Evolutionary conservation across 1,140 invertebrate species (phyloP), one percentile per base, ranked within the genome.

Genomic region (Frieseomelitta varia): DNA sequence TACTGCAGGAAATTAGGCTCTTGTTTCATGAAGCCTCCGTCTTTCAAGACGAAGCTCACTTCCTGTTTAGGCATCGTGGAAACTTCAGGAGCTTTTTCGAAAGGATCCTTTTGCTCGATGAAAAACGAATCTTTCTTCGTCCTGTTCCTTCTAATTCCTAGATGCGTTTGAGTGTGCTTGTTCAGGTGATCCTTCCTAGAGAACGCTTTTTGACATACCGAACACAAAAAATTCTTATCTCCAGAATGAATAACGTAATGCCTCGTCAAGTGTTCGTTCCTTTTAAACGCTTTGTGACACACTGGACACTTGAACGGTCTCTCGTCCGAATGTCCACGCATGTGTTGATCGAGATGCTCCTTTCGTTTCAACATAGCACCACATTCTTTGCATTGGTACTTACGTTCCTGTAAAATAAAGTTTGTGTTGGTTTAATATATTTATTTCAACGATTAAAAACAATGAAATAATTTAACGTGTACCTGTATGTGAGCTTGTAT

Each of bases 121-220:
- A 86, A 86, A 76, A 91, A 89, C 2, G 90, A n/a, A 19, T 94
- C 93, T 27, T 94, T 94, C 73, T 94, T 93, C 1, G 85, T 72
- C 87, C 95, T 93, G 15, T 90, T 91, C 68, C 92, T 90, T 55
- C 92, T 93, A 21, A 92, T 93, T 19, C 93, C 93, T 11, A 95
- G 81, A 87, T 95, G 94, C 68, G 95, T 93, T 90, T 95, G 93
- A 81, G 95, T 95, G 89, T 98, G 97, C 85, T 97, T 97, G 67
- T 96, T 96, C 3, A 98, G 91, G 87, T 97, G 97, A 90, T 97
- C 97, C 87, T 97, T 97, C 6, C 97, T 95, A 0, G 97, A 97
- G 89, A 98, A 98, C 15, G 96, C 96, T 88, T 97, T 97, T 1
- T 96, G 95, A 92, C 97, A 98, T 1, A 97, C 95, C 24, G 96